Conservation (phyloP, 2,113 vertebrate genomes). For the Nipponia nippon region DNA sequence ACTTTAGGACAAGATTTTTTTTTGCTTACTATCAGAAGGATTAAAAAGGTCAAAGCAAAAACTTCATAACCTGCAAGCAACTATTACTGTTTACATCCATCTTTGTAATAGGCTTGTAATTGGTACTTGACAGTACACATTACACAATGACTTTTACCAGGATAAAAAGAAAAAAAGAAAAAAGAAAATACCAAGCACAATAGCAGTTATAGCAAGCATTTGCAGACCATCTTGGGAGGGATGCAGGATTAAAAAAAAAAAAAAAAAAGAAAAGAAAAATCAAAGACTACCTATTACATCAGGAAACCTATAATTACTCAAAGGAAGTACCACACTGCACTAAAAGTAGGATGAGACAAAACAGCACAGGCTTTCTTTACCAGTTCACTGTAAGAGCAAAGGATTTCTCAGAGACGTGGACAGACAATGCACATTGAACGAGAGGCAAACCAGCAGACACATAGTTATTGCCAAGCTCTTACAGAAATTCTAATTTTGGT, state of each 20-base stretch:
- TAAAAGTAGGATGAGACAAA: neutral
- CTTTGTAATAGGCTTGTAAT: neutral
- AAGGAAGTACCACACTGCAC: neutral
- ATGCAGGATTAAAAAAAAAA: neutral
- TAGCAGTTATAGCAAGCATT: neutral
- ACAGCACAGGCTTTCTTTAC: neutral
- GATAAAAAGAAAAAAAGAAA: neutral
- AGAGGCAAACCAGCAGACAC: neutral
- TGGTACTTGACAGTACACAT: neutral
- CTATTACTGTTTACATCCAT: neutral
- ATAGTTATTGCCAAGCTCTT: neutral
- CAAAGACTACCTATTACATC: neutral
- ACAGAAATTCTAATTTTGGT: neutral
- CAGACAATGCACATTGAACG: neutral
- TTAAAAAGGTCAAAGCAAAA: neutral
- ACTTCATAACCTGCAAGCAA: neutral
- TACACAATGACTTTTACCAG: neutral
- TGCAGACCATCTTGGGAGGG: neutral
- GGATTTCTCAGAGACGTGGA: neutral
- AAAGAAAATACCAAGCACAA: neutral
- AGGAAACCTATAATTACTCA: neutral
- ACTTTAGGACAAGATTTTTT: neutral
- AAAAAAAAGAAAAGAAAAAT: neutral
- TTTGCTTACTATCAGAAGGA: neutral
- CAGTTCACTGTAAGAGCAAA: neutral